A percentile compares a stretch with the other conserved stretches of the same genome.
Evolutionary conservation across 2,797 vertebrate species (phyloP).

Genomic region (Hyperoplus immaculatus): DNA sequence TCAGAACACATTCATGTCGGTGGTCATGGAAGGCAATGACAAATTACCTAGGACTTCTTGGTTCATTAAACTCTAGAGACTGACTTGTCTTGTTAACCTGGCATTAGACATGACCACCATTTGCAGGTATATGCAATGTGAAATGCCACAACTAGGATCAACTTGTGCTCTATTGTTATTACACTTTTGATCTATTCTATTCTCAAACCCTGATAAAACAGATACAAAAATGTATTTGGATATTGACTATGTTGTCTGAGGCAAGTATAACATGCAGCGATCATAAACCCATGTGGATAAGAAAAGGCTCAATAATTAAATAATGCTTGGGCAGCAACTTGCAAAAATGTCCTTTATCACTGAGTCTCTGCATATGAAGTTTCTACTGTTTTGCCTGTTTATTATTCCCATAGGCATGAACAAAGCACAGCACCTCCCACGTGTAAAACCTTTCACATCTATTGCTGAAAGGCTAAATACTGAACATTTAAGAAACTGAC

Average conservation of each 20-base stretch:
- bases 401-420: constrained; percentile 48
- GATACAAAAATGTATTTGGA: background rate
- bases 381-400: constrained; percentile 43
- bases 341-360: constrained; percentile 24
- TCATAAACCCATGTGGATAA: constrained; percentile 21
- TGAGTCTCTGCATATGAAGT: constrained; percentile 35
- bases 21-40: background rate
- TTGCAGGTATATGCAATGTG: background rate
- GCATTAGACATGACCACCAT: background rate
- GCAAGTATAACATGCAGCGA: background rate
- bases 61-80: background rate
- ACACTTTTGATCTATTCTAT: background rate
- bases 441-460: constrained; percentile 43
- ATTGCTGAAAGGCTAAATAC: constrained; percentile 60
- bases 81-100: background rate
- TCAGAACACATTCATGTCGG: background rate
- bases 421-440: constrained; percentile 30
- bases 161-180: background rate
- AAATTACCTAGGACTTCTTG: background rate
- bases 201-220: background rate
- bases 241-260: constrained; percentile 3
- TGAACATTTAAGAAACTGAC: constrained; percentile 63
- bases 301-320: constrained; percentile 18
- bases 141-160: background rate
- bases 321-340: constrained; percentile 25